Evolutionary conservation across 2,797 vertebrate species (phyloP).

Genomic region (Propithecus perrieri): DNA sequence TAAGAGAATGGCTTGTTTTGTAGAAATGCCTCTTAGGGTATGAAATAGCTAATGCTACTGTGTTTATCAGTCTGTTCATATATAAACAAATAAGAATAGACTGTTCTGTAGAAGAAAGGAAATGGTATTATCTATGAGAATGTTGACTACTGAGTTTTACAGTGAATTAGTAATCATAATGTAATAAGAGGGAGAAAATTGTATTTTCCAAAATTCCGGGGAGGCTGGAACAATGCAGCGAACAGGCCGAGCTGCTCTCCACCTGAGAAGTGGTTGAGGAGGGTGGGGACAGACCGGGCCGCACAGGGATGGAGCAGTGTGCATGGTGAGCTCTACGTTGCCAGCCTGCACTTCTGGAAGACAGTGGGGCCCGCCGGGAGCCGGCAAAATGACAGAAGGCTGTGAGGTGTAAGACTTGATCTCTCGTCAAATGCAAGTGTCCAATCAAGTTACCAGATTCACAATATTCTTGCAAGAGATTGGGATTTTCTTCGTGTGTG

Average conservation of each 20-base stretch:
- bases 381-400: background rate
- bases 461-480: background rate
- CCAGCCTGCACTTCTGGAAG: background rate
- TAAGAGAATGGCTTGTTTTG: constrained; percentile 4
- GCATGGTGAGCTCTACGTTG: background rate
- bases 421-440: background rate
- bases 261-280: background rate
- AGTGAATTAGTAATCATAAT: background rate
- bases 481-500: background rate
- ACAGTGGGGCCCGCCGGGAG: background rate
- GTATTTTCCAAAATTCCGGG: background rate
- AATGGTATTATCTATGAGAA: background rate
- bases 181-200: background rate
- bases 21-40: background rate
- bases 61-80: background rate
- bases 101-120: background rate
- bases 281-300: background rate
- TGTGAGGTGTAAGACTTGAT: background rate
- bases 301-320: accelerated
- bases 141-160: background rate
- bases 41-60: background rate
- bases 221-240: background rate
- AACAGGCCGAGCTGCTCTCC: background rate
- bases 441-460: background rate
- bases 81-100: background rate